Evolutionary conservation across 2,113 vertebrate genomes (phyloP).

Genomic region (Nesospiza acunhae): DNA sequence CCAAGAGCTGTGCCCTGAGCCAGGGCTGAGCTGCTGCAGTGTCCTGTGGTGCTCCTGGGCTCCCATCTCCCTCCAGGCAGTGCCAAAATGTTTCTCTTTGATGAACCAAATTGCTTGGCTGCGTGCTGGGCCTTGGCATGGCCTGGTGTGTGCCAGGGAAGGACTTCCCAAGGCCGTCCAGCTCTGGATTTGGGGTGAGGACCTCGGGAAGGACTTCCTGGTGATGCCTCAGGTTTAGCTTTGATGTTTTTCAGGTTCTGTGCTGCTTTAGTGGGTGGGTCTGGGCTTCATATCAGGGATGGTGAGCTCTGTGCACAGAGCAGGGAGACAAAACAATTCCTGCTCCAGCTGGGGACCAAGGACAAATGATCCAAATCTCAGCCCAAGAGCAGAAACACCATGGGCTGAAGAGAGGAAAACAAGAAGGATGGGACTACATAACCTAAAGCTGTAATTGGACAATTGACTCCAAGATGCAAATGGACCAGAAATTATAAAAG

Average conservation of each 20-base stretch:
- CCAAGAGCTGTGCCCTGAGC: background rate
- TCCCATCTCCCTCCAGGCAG: background rate
- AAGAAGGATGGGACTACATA: background rate
- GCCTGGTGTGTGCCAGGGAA: accelerated
- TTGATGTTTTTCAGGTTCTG: background rate
- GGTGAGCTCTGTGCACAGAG: background rate
- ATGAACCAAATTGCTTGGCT: background rate
- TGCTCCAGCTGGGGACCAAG: background rate
- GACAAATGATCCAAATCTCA: background rate
- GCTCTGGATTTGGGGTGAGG: background rate
- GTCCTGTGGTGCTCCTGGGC: background rate
- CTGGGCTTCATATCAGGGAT: accelerated
- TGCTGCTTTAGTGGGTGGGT: background rate
- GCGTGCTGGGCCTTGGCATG: background rate
- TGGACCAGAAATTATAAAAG: background rate
- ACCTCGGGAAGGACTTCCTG: accelerated
- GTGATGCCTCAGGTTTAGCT: background rate
- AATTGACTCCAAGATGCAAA: background rate
- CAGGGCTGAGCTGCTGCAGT: background rate
- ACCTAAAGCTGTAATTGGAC: background rate
- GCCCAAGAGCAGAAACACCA: accelerated
- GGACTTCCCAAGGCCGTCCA: background rate
- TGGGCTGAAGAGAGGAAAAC: background rate
- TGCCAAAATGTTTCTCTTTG: background rate
- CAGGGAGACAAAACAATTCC: background rate